Conservation (phyloP, 2,797 vertebrate genomes). For the Chanos chanos region DNA sequence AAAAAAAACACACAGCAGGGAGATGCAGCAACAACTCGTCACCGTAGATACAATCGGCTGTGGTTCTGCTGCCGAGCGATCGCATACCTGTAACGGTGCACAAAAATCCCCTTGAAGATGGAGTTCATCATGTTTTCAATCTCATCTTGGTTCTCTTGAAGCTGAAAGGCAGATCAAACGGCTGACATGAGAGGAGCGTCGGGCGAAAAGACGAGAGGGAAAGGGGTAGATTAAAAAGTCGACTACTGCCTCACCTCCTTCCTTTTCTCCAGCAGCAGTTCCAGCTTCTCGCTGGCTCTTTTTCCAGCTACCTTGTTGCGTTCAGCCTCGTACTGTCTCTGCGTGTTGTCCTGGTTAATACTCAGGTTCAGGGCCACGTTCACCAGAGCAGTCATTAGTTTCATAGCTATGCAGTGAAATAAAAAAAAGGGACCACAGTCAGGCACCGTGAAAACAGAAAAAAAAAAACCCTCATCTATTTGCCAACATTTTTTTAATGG, state of each 20-base stretch:
- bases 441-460: background rate
- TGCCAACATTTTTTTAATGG: too few species aligned
- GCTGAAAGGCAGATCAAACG: slow-evolving; percentile 67
- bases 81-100: slow-evolving; percentile 91
- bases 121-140: slow-evolving; percentile 99
- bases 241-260: slow-evolving; percentile 81
- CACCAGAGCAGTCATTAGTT: slow-evolving; percentile 98
- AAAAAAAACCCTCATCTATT: background rate
- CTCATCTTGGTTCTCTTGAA: slow-evolving; percentile 99
- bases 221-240: background rate
- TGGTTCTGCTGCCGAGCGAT: slow-evolving; percentile 38
- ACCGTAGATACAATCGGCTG: background rate
- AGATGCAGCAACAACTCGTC: too few species aligned
- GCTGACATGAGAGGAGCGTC: background rate
- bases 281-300: slow-evolving; percentile 95
- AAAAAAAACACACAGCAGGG: background rate
- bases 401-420: too few species aligned
- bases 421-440: too few species aligned
- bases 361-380: slow-evolving; percentile 98
- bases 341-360: slow-evolving; percentile 99
- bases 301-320: slow-evolving; percentile 98
- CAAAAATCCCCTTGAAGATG: slow-evolving; percentile 99
- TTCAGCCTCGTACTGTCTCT: slow-evolving; percentile 96
- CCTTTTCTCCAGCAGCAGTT: slow-evolving; percentile 94
- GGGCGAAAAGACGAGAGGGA: background rate